Conservation (phyloP, 2,113 vertebrate species). For the Platanista minor region DNA sequence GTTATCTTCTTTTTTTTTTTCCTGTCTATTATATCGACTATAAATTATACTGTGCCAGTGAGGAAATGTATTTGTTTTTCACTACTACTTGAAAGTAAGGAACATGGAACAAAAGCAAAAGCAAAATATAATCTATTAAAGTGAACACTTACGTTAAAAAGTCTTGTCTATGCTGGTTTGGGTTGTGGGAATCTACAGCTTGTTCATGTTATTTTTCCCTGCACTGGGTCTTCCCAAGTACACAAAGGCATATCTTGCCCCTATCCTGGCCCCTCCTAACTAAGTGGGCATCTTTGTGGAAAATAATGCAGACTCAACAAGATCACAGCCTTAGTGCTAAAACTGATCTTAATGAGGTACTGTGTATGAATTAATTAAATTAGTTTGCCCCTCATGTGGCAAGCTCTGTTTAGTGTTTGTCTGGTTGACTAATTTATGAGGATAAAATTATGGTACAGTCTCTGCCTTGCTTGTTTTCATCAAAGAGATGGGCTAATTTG, state of each 20-base stretch:
- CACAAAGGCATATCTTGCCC: background rate
- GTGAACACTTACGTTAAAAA: background rate
- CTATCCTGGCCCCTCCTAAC: background rate
- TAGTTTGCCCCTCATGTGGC: slow-evolving; percentile 42
- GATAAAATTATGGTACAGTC: slow-evolving; percentile 42
- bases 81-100: background rate
- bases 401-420: slow-evolving; percentile 62
- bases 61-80: background rate
- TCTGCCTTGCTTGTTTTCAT: slow-evolving; percentile 70
- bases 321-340: slow-evolving; percentile 55
- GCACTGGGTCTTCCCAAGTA: background rate
- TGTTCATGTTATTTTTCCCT: background rate
- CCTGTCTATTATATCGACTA: background rate
- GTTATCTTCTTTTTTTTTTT: background rate
- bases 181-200: background rate
- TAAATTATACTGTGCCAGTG: background rate
- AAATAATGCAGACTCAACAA: slow-evolving; percentile 33
- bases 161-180: background rate
- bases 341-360: slow-evolving; percentile 62
- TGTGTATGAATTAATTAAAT: slow-evolving; percentile 66
- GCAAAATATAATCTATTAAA: background rate
- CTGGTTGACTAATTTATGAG: slow-evolving; percentile 64
- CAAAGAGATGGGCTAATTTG: slow-evolving; percentile 68
- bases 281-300: slow-evolving; percentile 37
- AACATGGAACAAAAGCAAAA: background rate